A percentile compares a stretch with the other conserved stretches of the same genome.
Evolutionary conservation across 2,113 vertebrate genomes (phyloP).

Genomic region (Cephalophus harveyi): DNA sequence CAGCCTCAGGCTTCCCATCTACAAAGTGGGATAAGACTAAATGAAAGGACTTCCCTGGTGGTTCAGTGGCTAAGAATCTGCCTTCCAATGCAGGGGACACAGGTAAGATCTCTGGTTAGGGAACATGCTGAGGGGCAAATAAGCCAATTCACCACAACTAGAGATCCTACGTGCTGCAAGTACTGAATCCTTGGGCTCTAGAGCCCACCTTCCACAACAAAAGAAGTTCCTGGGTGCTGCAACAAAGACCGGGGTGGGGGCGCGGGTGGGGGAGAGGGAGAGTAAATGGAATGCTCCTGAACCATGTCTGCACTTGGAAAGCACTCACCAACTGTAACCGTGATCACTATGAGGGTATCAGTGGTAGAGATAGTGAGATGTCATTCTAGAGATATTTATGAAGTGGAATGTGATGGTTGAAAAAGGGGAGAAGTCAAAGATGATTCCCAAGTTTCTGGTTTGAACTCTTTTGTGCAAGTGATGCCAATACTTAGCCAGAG

Average conservation of each 20-base stretch:
- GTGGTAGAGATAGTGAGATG: not conserved
- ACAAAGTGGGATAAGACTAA: not conserved
- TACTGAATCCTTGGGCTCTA: not conserved
- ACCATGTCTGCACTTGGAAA: not conserved
- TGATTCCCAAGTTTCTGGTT: not conserved
- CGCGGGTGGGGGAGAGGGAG: fast-evolving
- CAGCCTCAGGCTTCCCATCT: not conserved
- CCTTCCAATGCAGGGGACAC: not conserved
- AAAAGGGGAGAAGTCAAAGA: not conserved
- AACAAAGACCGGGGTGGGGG: not conserved
- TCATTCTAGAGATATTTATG: not conserved
- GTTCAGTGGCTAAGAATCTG: not conserved
- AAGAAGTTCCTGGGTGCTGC: not conserved
- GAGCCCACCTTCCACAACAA: not conserved
- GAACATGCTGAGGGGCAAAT: not conserved
- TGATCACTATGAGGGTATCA: not conserved
- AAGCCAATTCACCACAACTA: not conserved
- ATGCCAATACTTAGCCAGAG: not conserved
- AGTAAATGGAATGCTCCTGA: not conserved
- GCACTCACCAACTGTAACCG: not conserved
- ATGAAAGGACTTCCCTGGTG: not conserved
- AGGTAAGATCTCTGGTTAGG: not conserved
- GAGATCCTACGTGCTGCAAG: not conserved
- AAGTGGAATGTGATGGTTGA: not conserved
- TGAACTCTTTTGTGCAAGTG: not conserved